Evolutionary conservation across 2,113 vertebrate genomes (phyloP).

Genomic region (Lutjanus erythropterus): DNA sequence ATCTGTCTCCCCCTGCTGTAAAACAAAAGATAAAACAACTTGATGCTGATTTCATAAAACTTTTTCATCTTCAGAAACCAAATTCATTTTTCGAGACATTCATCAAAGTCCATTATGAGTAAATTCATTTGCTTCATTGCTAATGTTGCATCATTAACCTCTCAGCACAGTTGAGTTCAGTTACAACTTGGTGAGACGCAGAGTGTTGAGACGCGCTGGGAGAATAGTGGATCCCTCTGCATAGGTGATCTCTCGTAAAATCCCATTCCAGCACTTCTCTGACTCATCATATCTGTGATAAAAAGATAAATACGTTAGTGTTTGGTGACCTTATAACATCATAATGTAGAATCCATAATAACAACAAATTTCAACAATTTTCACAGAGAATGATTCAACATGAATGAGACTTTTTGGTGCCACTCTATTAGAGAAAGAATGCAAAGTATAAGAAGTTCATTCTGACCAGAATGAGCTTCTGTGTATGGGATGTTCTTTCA

Average conservation of each 20-base stretch:
- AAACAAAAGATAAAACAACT: constrained; percentile 13
- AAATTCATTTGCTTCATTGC: background rate
- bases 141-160: constrained; percentile 21
- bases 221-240: constrained; percentile 91
- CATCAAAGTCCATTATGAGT: background rate
- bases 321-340: background rate
- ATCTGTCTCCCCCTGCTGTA: constrained; percentile 69
- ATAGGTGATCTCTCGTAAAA: constrained; percentile 92
- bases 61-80: background rate
- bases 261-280: constrained; percentile 92
- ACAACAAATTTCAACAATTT: constrained; percentile 9
- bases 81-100: background rate
- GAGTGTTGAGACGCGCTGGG: constrained; percentile 89
- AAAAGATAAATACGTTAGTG: constrained; percentile 14
- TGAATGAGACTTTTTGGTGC: background rate
- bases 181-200: constrained; percentile 95
- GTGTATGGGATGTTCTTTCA: background rate
- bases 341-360: background rate
- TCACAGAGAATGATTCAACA: background rate
- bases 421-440: background rate
- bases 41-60: constrained; percentile 27
- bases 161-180: background rate
- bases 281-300: constrained; percentile 85
- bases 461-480: background rate
- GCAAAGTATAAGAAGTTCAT: background rate